Base-by-base conservation (phyloP, 2,113 vertebrate species). In the Melanocharis versteri region DNA sequence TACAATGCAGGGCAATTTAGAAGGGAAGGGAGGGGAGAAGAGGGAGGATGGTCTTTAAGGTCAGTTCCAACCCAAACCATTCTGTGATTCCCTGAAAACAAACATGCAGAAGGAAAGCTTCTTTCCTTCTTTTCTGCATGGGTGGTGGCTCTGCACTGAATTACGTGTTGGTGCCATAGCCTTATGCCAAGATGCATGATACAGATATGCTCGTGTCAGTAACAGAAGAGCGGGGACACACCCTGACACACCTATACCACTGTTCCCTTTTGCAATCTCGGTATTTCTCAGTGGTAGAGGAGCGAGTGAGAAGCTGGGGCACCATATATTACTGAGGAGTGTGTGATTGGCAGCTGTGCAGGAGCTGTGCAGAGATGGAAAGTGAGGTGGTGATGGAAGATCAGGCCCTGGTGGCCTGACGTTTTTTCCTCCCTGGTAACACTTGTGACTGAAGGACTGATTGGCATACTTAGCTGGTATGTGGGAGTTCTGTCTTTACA, bases 261-360 rank as follows among this genome's bases (percentile, higher is more conserved):
- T 62, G 11, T 22, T 48, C 18, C 10, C 13, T 85, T 82, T 65
- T 16, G 21, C n/a, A 86, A 13, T 72, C 65, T 57, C 60, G n/a
- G 31, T 77, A 61, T 9, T 72, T 9, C 48, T 57, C 12, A 53
- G 2, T 44, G 17, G 16, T 17, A 65, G 33, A 48, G 40, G 83
- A 60, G 13, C 0, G 4, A 31, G 11, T 40, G 37, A 72, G 44
- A 80, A 53, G 20, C n/a, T 65, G 37, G 27, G 20, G 8, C 26
- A 48, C 28, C 0, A 1, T 26, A 26, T 14, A n/a, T 1, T 12
- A 4, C 22, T 28, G 48, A 35, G 18, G 27, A 27, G 9, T 14
- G 3, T 73, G 45, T 35, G 50, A 68, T 2, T 68, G 58, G 10
- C 62, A 64, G 10, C 33, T 83, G 30, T 39, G 19, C 28, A 48